These are phyloP conservation scores for Hoplostethus mediterraneus DNA, from an alignment of 2,797 vertebrate species.

Conservation along the genomic window DNA sequence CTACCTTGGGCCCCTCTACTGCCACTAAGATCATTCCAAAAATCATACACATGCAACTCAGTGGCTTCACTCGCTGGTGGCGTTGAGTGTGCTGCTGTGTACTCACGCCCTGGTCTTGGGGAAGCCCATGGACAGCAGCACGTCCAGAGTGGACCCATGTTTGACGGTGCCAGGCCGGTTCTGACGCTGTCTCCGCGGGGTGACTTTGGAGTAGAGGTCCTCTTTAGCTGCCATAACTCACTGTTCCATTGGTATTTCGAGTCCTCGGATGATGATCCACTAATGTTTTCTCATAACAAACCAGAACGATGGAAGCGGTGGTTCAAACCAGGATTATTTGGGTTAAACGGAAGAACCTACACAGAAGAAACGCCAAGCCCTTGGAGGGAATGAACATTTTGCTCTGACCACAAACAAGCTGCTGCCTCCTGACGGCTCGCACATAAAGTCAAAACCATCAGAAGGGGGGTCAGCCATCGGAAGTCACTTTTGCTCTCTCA, in stretches of 20 bases:
- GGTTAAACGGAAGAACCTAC: constrained; percentile 54
- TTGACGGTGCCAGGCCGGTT: constrained; percentile 90
- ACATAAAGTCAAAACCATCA: constrained; percentile 63
- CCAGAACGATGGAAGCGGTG: constrained; percentile 25
- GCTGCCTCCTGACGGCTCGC: constrained; percentile 70
- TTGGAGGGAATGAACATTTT: constrained; percentile 58
- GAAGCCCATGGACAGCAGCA: constrained; percentile 96
- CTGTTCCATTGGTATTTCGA: constrained; percentile 78
- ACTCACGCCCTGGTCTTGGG: constrained; percentile 97
- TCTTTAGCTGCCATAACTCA: constrained; percentile 93
- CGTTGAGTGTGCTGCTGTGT: constrained; percentile 44
- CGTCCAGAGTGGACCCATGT: constrained; percentile 92
- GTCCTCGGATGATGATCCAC: constrained; percentile 40
- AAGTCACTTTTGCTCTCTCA: constrained; percentile 70
- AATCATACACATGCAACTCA: too few relatives aligned
- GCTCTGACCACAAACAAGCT: constrained; percentile 60
- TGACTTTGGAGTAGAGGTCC: constrained; percentile 94
- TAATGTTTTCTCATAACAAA: constrained; percentile 45
- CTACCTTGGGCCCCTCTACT: too few relatives aligned
- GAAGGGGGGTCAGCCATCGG: constrained; percentile 73
- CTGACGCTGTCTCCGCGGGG: constrained; percentile 91
- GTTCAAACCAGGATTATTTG: constrained; percentile 45
- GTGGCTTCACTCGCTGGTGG: constrained; percentile 1
- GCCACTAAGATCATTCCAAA: too few relatives aligned
- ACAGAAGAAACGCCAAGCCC: constrained; percentile 41